Percentiles rank a stretch among this genome's conserved stretches.
phyloP scores from a whole-genome alignment of 2,113 vertebrate genomes.

The Leucopternis melanops region DNA sequence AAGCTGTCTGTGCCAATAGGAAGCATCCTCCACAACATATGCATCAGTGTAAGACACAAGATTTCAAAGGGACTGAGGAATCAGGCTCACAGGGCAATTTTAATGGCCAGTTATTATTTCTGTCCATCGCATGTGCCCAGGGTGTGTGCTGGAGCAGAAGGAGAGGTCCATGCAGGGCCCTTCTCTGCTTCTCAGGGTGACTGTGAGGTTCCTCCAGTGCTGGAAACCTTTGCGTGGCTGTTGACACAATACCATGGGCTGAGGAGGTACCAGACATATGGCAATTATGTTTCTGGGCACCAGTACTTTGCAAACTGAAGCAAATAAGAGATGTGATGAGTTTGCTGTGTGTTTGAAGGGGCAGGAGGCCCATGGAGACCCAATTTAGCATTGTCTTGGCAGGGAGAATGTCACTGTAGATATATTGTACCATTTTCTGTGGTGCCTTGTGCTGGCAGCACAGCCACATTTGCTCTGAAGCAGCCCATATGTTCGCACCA shows the following conservation, averaged over 20 bases:
- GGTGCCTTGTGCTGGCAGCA: background rate
- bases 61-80: background rate
- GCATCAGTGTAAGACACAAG: no score
- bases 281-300: background rate
- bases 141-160: background rate
- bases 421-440: background rate
- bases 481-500: conserved; percentile 4
- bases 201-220: background rate
- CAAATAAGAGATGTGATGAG: background rate
- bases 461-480: background rate
- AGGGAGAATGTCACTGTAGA: background rate
- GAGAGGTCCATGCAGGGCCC: background rate
- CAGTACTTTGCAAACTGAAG: background rate
- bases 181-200: background rate
- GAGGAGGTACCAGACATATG: background rate
- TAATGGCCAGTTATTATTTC: background rate
- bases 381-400: background rate
- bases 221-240: background rate
- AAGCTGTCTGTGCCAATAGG: background rate
- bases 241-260: background rate
- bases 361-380: background rate
- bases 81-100: background rate
- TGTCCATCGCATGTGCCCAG: background rate
- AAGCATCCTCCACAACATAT: background rate
- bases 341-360: background rate